Evolutionary conservation across 2,888 invertebrate species (phyloP).

Genomic region (Colletes collaris): DNA sequence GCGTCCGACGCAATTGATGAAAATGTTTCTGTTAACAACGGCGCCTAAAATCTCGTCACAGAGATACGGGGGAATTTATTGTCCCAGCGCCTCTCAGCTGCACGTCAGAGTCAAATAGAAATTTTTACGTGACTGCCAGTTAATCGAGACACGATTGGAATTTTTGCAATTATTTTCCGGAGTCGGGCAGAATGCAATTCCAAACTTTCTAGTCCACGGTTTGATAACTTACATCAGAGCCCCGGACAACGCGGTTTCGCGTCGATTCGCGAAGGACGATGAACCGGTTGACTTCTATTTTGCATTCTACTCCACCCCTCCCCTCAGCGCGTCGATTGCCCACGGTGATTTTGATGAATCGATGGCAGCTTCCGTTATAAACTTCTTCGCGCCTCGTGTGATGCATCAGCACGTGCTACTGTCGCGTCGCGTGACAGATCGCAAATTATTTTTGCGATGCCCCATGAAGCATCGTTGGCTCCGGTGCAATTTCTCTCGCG

Average conservation of each 20-base stretch:
- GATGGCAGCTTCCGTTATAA: constrained; percentile 50
- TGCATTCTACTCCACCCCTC: background rate
- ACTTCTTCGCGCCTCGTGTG: constrained; percentile 43
- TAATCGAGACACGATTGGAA: background rate
- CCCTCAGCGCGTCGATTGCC: constrained; percentile 33
- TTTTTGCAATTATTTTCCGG: background rate
- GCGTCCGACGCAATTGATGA: background rate
- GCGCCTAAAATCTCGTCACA: background rate
- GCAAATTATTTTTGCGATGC: constrained; percentile 51
- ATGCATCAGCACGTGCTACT: constrained; percentile 40
- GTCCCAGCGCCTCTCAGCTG: background rate
- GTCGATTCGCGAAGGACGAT: constrained; percentile 10
- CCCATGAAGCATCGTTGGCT: constrained; percentile 5
- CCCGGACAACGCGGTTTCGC: background rate
- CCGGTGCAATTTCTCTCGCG: constrained; percentile 23
- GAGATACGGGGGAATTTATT: background rate
- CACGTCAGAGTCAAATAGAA: background rate
- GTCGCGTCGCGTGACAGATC: constrained; percentile 44
- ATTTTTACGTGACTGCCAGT: no score
- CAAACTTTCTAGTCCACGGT: background rate
- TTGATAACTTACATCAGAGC: constrained; percentile 9
- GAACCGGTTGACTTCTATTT: background rate
- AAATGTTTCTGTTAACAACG: background rate
- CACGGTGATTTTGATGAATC: constrained; percentile 55
- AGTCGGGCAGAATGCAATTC: background rate